Conservation (phyloP, 1,140 invertebrate species). For the Ooceraea biroi region DNA sequence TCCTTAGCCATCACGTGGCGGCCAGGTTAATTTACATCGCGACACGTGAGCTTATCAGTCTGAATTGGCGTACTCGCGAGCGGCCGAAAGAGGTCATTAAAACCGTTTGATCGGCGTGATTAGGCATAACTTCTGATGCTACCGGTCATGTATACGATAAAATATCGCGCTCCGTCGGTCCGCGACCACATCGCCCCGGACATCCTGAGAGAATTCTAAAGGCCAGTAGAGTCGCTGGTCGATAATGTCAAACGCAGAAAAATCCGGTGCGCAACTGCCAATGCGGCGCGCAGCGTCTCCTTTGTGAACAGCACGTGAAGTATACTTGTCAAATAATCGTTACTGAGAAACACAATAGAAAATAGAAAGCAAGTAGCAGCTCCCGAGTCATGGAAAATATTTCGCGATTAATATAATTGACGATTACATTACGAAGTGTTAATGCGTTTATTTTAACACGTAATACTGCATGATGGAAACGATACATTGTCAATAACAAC, state of each 20-base stretch:
- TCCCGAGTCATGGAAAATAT: too few relatives aligned
- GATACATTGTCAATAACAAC: not conserved
- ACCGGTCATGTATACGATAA: conserved; percentile 21
- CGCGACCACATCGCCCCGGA: not conserved
- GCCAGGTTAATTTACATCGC: conserved; percentile 79
- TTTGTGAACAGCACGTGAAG: conserved; percentile 26
- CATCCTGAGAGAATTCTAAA: conserved; percentile 38
- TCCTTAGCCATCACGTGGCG: conserved; percentile 46
- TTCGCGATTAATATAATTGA: conserved; percentile 4
- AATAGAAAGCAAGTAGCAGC: too few relatives aligned
- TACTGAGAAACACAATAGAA: not conserved
- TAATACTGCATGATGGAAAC: not conserved
- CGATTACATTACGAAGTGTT: not conserved
- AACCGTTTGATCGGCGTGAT: not conserved
- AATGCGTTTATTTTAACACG: not conserved
- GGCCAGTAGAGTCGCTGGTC: conserved; percentile 10
- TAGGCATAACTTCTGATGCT: not conserved
- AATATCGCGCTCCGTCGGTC: conserved; percentile 19
- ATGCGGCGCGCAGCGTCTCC: not conserved
- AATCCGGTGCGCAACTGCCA: conserved; percentile 21
- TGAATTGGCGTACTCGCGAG: conserved; percentile 48
- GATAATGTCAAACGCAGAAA: conserved; percentile 55
- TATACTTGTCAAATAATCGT: conserved; percentile 19
- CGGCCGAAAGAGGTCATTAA: not conserved
- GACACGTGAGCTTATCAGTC: conserved; percentile 77